These are phyloP conservation scores for Carcinoscorpius rotundicauda DNA, from an alignment of 1,140 invertebrate genomes.

Conservation along the genomic window DNA sequence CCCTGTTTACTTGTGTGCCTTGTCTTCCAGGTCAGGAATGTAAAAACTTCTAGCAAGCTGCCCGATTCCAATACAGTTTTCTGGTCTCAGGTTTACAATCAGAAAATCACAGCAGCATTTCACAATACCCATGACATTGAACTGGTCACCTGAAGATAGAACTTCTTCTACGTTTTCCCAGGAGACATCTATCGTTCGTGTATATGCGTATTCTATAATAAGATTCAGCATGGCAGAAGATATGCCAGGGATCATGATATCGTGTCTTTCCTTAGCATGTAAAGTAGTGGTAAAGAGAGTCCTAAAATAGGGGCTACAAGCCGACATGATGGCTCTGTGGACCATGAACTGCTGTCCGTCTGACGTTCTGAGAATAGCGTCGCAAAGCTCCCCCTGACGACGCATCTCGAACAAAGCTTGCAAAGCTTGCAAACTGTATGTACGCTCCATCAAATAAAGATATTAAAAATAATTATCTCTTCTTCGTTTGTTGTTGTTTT, in stretches of 20 bases:
- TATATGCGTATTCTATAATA: conserved; percentile 69
- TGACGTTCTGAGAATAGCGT: conserved; percentile 61
- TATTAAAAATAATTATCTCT: too few relatives aligned
- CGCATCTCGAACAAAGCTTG: conserved; percentile 42
- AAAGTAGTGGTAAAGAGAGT: conserved; percentile 70
- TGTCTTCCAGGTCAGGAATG: conserved; percentile 51
- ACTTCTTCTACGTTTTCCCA: conserved; percentile 62
- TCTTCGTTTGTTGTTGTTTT: too few relatives aligned
- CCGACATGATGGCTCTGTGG: conserved; percentile 49
- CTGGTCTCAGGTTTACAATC: conserved; percentile 44
- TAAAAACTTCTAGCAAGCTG: conserved; percentile 62
- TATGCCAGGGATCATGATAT: conserved; percentile 59
- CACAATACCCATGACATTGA: conserved; percentile 60
- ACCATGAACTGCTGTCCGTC: conserved; percentile 50
- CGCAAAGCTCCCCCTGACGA: conserved; percentile 61
- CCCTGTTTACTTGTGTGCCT: conserved; percentile 40
- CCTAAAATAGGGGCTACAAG: conserved; percentile 72
- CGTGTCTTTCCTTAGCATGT: conserved; percentile 48
- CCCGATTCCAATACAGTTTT: conserved; percentile 69
- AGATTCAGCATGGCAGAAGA: conserved; percentile 54
- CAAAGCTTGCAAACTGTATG: too few relatives aligned
- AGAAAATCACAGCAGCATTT: conserved; percentile 64
- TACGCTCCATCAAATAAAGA: too few relatives aligned
- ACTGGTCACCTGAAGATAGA: conserved; percentile 45
- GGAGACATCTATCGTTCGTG: conserved; percentile 52